These are phyloP conservation scores for Melinaea menophilus DNA, from an alignment of 2,888 invertebrate genomes.

Conservation along the genomic window DNA sequence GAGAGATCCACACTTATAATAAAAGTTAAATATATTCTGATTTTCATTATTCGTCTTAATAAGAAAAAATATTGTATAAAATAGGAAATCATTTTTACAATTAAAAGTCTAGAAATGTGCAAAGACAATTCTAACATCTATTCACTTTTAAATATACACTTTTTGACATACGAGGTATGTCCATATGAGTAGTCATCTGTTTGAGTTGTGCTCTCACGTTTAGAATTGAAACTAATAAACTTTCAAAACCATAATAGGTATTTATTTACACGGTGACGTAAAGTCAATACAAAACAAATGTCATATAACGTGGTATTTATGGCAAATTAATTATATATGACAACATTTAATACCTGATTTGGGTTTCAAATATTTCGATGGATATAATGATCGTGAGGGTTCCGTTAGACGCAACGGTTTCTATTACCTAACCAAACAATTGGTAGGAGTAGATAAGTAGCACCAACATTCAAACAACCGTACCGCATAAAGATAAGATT, in stretches of 20 bases:
- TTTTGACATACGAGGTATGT: too few species aligned
- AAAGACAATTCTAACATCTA: too few species aligned
- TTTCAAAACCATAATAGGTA: too few species aligned
- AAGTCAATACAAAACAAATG: too few species aligned
- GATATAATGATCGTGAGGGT: slow-evolving; percentile 43
- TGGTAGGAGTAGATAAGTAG: slow-evolving; percentile 62
- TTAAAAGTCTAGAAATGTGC: not conserved
- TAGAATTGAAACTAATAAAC: too few species aligned
- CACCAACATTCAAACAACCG: slow-evolving; percentile 45
- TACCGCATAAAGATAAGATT: slow-evolving; percentile 30
- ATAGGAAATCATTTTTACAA: not conserved
- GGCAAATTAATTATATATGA: slow-evolving; percentile 53
- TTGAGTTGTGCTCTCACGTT: too few species aligned
- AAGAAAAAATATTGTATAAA: not conserved
- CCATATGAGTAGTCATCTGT: too few species aligned
- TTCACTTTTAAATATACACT: too few species aligned
- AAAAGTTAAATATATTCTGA: not conserved
- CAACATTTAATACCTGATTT: slow-evolving; percentile 62
- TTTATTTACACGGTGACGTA: too few species aligned
- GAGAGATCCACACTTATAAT: not conserved
- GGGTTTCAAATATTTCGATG: slow-evolving; percentile 51
- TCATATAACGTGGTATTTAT: slow-evolving; percentile 36
- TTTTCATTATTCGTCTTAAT: not conserved
- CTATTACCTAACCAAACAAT: slow-evolving; percentile 72
- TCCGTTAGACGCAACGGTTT: slow-evolving; percentile 41